Conservation (phyloP, 2,888 invertebrate genomes). For the Strigamia transsilvanica region DNA sequence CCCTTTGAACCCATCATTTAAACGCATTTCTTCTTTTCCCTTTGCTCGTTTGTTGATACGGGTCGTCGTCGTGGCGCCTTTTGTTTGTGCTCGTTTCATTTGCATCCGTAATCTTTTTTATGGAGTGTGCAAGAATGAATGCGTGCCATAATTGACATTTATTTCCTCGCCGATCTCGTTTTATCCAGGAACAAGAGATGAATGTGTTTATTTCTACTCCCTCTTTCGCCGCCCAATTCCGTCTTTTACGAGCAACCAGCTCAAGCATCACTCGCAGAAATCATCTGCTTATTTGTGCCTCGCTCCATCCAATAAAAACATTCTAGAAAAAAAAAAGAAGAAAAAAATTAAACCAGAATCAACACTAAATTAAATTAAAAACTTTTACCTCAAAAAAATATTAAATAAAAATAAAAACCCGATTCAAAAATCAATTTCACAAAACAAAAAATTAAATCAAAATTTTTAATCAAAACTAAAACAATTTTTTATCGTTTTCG, state of each 20-base stretch:
- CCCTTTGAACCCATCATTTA: conserved; percentile 1
- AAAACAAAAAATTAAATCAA: neutral
- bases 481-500: conserved; percentile 73
- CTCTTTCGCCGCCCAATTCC: neutral
- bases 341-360: too few relatives aligned
- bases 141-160: conserved; percentile 50
- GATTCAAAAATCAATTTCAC: neutral
- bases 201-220: conserved; percentile 48
- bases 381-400: too few relatives aligned
- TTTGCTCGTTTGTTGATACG: neutral
- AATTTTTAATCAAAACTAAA: conserved; percentile 16
- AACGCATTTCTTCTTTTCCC: neutral
- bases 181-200: conserved; percentile 36
- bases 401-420: too few relatives aligned
- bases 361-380: too few relatives aligned
- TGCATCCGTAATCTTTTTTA: conserved; percentile 50
- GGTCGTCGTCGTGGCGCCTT: conserved; percentile 15
- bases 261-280: conserved; percentile 1
- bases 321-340: neutral
- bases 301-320: neutral
- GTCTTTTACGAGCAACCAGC: conserved; percentile 14
- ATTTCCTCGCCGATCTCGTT: conserved; percentile 39
- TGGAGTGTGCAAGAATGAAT: conserved; percentile 43
- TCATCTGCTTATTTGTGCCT: neutral
- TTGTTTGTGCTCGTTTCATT: conserved; percentile 50